phyloP scores from a whole-genome alignment of 2,888 invertebrate species.

The Pharmacophagus antenor region DNA sequence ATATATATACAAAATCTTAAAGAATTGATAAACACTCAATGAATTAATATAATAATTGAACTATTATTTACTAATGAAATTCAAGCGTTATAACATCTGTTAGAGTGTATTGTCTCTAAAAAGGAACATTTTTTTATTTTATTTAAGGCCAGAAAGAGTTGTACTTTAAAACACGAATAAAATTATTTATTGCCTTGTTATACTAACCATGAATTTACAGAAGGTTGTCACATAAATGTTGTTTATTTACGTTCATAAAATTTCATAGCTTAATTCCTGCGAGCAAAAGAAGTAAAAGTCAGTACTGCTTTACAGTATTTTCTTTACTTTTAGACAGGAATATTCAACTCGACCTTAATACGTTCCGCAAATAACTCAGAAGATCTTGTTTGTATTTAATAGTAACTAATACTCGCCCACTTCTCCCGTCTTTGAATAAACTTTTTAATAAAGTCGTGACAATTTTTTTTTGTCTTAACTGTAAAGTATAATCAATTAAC shows the following conservation, averaged over 20 bases:
- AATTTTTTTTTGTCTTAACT: too few species aligned
- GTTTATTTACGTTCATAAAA: conserved; percentile 24
- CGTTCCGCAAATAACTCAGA: conserved; percentile 24
- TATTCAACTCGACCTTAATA: conserved; percentile 10
- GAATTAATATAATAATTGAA: neutral
- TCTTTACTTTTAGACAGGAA: conserved; percentile 15
- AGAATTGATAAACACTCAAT: neutral
- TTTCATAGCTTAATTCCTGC: conserved; percentile 20
- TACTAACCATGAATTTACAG: conserved; percentile 16
- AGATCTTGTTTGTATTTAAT: conserved; percentile 24
- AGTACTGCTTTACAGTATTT: conserved; percentile 24
- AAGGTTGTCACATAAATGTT: conserved; percentile 19
- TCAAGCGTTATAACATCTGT: neutral
- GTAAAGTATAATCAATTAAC: too few species aligned
- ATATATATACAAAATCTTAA: neutral
- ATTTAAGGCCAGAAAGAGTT: conserved; percentile 5
- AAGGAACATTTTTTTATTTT: neutral
- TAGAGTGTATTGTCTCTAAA: neutral
- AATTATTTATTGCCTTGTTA: conserved; percentile 16
- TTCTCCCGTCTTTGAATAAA: too few species aligned
- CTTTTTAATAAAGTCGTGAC: too few species aligned
- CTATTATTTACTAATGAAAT: too few species aligned
- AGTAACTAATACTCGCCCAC: too few species aligned
- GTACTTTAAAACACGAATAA: conserved; percentile 8
- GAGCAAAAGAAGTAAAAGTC: conserved; percentile 21